phyloP scores from a whole-genome alignment of 2,797 vertebrate species.

The Sebastes cheni region DNA sequence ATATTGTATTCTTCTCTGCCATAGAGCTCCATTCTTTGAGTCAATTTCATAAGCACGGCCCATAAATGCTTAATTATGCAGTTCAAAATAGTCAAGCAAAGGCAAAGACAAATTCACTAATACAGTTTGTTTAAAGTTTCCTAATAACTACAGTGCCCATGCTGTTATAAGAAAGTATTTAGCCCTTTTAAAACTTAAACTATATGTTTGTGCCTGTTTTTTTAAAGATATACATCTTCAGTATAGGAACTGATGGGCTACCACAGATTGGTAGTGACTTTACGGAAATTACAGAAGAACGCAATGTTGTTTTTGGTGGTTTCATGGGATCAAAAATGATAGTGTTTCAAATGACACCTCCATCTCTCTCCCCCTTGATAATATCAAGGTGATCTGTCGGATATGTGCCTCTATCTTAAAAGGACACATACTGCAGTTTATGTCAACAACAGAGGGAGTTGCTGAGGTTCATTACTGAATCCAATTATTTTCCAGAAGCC shows the following conservation, averaged over 20 bases:
- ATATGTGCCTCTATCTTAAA: slow-evolving; percentile 45
- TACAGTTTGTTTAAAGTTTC: not conserved
- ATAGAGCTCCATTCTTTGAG: not conserved
- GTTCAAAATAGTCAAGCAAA: not conserved
- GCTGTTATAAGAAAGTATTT: not conserved
- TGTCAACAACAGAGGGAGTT: slow-evolving; percentile 64
- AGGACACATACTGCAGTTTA: slow-evolving; percentile 43
- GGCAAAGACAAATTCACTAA: not conserved
- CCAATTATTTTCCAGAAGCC: slow-evolving; percentile 69
- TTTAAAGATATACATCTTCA: not conserved
- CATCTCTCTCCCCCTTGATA: not conserved
- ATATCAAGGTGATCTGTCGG: slow-evolving; percentile 36
- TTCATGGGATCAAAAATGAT: not conserved
- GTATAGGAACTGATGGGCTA: not conserved
- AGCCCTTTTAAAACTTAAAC: not conserved
- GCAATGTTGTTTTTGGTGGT: not conserved
- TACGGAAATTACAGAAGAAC: not conserved
- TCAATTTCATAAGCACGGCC: not conserved
- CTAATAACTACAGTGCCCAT: not conserved
- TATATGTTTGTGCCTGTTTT: not conserved
- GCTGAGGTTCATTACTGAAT: slow-evolving; percentile 70
- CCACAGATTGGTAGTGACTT: not conserved
- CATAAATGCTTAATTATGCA: not conserved
- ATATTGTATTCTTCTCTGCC: not conserved
- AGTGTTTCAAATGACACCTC: not conserved